Base-by-base conservation (phyloP, 2,888 invertebrate species). In the Cheilosia soror region DNA sequence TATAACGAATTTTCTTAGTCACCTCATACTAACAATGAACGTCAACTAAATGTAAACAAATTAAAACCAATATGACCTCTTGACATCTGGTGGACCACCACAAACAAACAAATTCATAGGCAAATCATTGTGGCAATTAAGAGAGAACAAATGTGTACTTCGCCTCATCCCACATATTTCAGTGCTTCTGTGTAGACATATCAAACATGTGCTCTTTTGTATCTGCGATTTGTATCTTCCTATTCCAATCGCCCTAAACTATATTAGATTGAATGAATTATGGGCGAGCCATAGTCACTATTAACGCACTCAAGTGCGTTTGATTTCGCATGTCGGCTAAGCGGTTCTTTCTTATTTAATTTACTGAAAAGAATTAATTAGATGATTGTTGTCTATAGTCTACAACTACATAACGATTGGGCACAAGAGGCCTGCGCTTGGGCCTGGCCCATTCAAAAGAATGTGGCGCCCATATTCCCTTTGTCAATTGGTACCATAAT, bases 111-210 rank as follows among this genome's bases (percentile, higher is more conserved):
- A 66, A 66, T 53, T 63, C 62, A 78, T 77, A 66, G 47, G 37
- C 81, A 66, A 77, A 82, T 82, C 71, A 60, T 76, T 65, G 65
- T 65, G 71, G 65, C 72, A 82, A 82, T 82, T 82, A 72, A 82
- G 66, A 66, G 37, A 82, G 77, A 78, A 82, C 77, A 82, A 77
- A 60, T 53, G 40, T 58, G 20, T 20, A 3, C 20, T 20, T 20
- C 5, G 7, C 51, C 13, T n/a, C 29, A 20, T 9, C 53, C 13
- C 13, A 15, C 44, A 44, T 2, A 15, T 13, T 5, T 2, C 5
- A 2, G 0, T 42, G n/a, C n/a, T 13, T 6, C 6, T 5, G 20
- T 47, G 47, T 47, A 40, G 33, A 40, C 15, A 53, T 13, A 13
- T 33, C 9, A 40, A 44, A 37, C 25, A 40, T 42, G 57, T 13